Conservation (phyloP, 2,797 vertebrate genomes). For the Acridotheres tristis region DNA sequence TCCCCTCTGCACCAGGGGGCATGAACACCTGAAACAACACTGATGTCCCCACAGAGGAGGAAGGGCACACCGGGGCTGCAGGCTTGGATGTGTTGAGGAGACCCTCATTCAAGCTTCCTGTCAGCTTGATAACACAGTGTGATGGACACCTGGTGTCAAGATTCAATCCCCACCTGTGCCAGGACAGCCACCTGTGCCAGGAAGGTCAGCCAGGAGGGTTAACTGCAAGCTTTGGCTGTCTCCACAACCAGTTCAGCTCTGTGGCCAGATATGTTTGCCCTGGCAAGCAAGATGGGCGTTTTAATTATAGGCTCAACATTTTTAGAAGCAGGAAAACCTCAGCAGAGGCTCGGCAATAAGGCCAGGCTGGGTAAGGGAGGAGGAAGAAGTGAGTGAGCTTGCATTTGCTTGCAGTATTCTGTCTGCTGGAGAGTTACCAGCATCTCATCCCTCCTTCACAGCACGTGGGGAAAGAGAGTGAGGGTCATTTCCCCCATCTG, state of each 20-base stretch:
- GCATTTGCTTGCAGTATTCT: not conserved
- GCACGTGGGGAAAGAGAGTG: fast-evolving
- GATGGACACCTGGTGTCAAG: not conserved
- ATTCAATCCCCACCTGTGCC: not conserved
- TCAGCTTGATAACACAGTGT: fast-evolving
- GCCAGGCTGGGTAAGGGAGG: not conserved
- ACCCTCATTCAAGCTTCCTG: not conserved
- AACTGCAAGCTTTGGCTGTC: not conserved
- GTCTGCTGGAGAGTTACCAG: not conserved
- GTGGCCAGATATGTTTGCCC: not conserved
- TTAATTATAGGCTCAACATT: slow-evolving; percentile 40
- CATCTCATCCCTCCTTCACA: not conserved
- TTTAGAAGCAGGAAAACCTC: slow-evolving; percentile 66
- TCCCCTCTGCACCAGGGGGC: not conserved
- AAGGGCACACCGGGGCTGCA: not conserved
- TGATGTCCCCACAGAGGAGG: not conserved
- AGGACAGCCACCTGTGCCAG: not conserved
- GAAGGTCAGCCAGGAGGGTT: not conserved
- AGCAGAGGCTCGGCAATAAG: not conserved
- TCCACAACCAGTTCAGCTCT: not conserved
- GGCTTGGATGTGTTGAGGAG: not conserved
- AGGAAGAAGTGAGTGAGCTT: not conserved
- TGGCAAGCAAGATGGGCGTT: not conserved
- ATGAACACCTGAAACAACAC: not conserved
- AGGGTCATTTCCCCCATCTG: not conserved